Evolutionary conservation across 64 coral and sea anemone genomes (phyloP), one percentile per base, ranked within the genome.

Genomic region (Porites lutea): DNA sequence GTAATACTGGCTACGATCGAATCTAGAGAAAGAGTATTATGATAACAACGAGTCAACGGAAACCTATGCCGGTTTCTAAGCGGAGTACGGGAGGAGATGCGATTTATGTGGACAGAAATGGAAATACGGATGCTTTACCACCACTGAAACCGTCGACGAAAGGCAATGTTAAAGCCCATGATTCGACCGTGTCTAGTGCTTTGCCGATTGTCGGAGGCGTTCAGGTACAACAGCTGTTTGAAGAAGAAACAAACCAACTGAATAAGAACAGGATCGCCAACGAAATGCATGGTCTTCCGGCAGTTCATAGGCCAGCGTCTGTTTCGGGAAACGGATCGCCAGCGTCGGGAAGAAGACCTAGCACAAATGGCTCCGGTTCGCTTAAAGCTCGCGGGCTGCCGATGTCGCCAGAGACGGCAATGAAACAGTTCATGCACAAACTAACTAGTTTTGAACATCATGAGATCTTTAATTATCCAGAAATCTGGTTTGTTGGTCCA

Each of bases 391-490:
- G 97, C 21, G 91, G 87, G 48, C 71, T 99, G 27, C 95, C 95
- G 6, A 99, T 96, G 92, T 79, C 91, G 60, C 94, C 94, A 12
- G 93, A 98, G 55, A 75, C 79, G 65, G 97, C 97, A 54, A 99
- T 99, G 97, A 99, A 99, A 58, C 91, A 96, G 62, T 89, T 91
- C 44, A 99, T 99, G 94, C 94, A 96, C 62, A 99, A 99, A 86
- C 91, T 99, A 72, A 96, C 97, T 61, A 90, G 84, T 86, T 99
- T 93, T 79, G 97, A 99, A 75, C 94, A 93, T 94, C 97, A 99
- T 85, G 97, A 99, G 71, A 99, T 99, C 55, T 99, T 99, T 71
- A 99, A 99, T 88, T 99, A 96, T 99, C 94, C 97, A 45, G 94
- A 99, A 84, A 93, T 99, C 59, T 99, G 89, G 89, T 99, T 99